These are phyloP conservation scores for Petrolisthes manimaculis DNA, from an alignment of 2,888 invertebrate genomes.

Conservation along the genomic window DNA sequence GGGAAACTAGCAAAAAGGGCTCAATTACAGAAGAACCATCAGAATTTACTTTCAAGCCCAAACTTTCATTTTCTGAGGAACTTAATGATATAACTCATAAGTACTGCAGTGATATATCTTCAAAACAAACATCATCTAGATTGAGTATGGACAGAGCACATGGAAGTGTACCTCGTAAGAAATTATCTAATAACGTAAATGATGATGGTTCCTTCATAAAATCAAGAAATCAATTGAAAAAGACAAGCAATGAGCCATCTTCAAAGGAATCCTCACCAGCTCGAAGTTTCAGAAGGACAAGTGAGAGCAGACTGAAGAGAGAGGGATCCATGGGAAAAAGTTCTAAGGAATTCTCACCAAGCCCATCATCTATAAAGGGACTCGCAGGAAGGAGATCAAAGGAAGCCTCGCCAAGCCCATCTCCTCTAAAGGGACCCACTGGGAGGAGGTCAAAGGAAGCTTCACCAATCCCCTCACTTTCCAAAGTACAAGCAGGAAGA, in stretches of 20 bases:
- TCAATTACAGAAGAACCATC: slow-evolving; percentile 1
- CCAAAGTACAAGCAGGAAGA: slow-evolving; percentile 2
- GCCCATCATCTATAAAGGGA: slow-evolving; percentile 8
- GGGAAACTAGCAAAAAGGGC: not conserved
- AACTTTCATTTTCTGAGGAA: slow-evolving; percentile 55
- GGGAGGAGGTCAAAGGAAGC: slow-evolving; percentile 13
- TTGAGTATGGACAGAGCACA: not conserved
- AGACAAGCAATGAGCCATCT: not conserved
- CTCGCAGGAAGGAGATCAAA: slow-evolving; percentile 11
- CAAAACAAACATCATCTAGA: not conserved
- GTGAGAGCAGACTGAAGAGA: not conserved
- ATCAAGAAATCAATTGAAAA: not conserved
- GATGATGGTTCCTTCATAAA: slow-evolving; percentile 27
- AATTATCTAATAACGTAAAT: slow-evolving; percentile 5
- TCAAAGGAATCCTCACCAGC: slow-evolving; percentile 35
- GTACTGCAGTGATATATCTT: slow-evolving; percentile 18
- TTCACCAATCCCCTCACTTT: slow-evolving; percentile 1
- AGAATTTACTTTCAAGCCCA: slow-evolving; percentile 38
- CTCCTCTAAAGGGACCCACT: slow-evolving; percentile 16
- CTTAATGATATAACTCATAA: slow-evolving; percentile 43
- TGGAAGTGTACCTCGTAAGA: not conserved
- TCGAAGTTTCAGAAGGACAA: not conserved
- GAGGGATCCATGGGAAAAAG: not conserved
- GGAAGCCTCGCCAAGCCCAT: slow-evolving; percentile 4
- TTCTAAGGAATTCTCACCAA: slow-evolving; percentile 16